These are phyloP conservation scores for Acanthurus tractus DNA, from an alignment of 2,797 vertebrate genomes.

Conservation along the genomic window DNA sequence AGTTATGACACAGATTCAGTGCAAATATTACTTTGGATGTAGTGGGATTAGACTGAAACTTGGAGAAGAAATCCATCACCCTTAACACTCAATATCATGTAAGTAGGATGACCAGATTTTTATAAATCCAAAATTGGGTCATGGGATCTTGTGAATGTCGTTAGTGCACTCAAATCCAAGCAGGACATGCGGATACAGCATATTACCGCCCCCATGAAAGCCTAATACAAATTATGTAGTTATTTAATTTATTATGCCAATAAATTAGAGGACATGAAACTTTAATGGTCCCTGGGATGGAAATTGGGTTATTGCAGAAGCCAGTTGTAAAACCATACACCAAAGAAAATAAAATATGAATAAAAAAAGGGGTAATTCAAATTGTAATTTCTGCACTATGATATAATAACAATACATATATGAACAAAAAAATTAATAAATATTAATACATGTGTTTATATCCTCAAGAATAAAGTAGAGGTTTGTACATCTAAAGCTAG, in stretches of 20 bases:
- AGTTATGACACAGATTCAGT: conserved; percentile 41
- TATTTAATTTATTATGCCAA: conserved; percentile 47
- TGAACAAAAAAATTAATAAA: neutral
- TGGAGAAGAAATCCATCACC: conserved; percentile 70
- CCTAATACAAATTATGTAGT: conserved; percentile 27
- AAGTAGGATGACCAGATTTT: conserved; percentile 71
- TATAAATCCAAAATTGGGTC: conserved; percentile 69
- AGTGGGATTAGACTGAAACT: conserved; percentile 69
- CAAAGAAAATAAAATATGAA: conserved; percentile 24
- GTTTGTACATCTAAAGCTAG: neutral
- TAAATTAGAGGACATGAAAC: conserved; percentile 53
- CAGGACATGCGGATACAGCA: conserved; percentile 40
- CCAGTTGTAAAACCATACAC: conserved; percentile 16
- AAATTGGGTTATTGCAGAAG: conserved; percentile 22
- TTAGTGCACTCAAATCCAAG: conserved; percentile 38
- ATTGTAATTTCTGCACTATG: neutral
- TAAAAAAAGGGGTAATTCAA: neutral
- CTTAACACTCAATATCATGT: conserved; percentile 69
- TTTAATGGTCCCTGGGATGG: conserved; percentile 40
- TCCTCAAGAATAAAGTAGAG: neutral
- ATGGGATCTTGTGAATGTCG: conserved; percentile 46
- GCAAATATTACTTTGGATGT: conserved; percentile 67
- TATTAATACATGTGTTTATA: neutral
- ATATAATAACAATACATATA: conserved; percentile 1
- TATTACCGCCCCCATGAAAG: conserved; percentile 34